Evolutionary conservation across 2,113 vertebrate species (phyloP), one percentile per base, ranked within the genome.

Genomic region (Hippocampus comes): DNA sequence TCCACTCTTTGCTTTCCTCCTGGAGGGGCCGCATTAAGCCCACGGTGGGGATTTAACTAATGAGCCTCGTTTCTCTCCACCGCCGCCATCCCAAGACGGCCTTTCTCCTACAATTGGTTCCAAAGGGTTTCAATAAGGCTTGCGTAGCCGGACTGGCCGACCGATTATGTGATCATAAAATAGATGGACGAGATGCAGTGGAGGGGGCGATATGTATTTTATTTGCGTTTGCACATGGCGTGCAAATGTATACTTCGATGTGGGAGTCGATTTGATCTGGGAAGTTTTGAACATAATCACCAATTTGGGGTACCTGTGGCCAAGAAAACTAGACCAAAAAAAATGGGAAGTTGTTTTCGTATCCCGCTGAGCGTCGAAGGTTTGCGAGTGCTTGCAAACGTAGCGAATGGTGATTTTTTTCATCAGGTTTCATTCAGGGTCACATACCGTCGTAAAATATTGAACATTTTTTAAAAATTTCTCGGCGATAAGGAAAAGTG

Each of bases 101-200:
- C 85, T 86, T 90, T 92, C 92, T 91, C 89, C 91, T 88, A 87
- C 91, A 93, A 93, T 93, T 93, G 93, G 91, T 92, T 93, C 93
- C 91, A 92, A 91, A 86, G 92, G 92, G 91, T 93, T 92, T 92
- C 91, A 91, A 90, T 68, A 85, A 84, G 78, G 43, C 86, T 76
- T 84, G 82, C 80, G 84, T 78, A 88, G 82, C 88, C 89, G 70
- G 81, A 83, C 87, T 88, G 91, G 91, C 87, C 85, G 78, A 73
- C 73, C 90, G 88, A 92, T 91, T 92, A 91, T 78, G 88, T 89
- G 81, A 88, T 85, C 90, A 91, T 90, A 89, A 92, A 91, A 87
- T 86, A 88, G 88, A 91, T 82, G 82, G 85, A 87, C 60, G 86
- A 88, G 87, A 89, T 84, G 81, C 56, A 76, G 82, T 59, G 34